Conservation (phyloP, 2,113 vertebrate species). For the Vireo altiloquus region DNA sequence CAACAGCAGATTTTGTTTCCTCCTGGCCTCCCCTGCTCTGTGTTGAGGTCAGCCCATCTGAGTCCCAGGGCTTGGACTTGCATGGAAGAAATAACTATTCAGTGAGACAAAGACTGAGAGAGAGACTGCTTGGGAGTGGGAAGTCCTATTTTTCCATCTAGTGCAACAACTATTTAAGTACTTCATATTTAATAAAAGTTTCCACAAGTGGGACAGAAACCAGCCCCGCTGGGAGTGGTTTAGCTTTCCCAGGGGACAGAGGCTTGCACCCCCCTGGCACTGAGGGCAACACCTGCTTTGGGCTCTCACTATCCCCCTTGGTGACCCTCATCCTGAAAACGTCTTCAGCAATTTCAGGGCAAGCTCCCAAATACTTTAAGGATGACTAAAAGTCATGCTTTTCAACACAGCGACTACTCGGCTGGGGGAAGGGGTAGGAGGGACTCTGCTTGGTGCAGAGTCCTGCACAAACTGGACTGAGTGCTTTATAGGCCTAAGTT, state of each 20-base stretch:
- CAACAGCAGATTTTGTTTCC: background rate
- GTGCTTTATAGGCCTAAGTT: background rate
- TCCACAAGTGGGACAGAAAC: background rate
- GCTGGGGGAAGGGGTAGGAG: background rate
- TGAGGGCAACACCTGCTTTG: background rate
- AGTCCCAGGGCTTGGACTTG: background rate
- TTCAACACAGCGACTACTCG: background rate
- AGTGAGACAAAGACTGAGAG: background rate
- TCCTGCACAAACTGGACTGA: background rate
- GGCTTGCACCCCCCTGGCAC: background rate
- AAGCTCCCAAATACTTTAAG: conserved; percentile 11
- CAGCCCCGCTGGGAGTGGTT: background rate
- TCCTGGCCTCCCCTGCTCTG: background rate
- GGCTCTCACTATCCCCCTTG: background rate
- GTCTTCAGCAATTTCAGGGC: background rate
- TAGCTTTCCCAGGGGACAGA: background rate
- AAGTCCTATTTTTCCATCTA: background rate
- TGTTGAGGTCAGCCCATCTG: background rate
- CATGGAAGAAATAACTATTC: background rate
- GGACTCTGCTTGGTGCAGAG: background rate
- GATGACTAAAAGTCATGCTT: conserved; percentile 31
- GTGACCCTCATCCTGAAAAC: background rate
- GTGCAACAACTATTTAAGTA: background rate
- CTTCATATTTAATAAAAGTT: background rate
- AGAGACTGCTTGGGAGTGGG: background rate